Evolutionary conservation across 64 coral and sea anemone species (phyloP), one percentile per base, ranked within the genome.

Genomic region (Trachythela sp.): DNA sequence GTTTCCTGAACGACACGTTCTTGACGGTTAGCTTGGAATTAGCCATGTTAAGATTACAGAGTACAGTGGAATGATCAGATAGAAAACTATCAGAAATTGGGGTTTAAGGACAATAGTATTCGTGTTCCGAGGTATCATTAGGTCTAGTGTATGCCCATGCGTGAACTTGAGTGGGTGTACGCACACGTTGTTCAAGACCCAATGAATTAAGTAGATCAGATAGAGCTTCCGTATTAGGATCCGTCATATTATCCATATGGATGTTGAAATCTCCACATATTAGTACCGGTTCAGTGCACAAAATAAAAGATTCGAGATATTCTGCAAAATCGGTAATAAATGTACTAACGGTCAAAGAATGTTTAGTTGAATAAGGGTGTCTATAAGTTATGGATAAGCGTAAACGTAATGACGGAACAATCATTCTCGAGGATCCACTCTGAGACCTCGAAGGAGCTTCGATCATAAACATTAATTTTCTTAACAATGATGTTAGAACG

Each of bases 261-360:
- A 85, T 86, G 37, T 75, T 91, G 50, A 90, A 90, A 35, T 83
- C 88, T 8, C 40, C 54, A 38, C 38, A 70, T 22, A 91, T 77
- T 39, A 89, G 33, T 9, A 89, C 4, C 41, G 71, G 88, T 40
- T 89, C 88, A 22, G 77, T 90, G 77, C 41, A 90, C 52, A 90
- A 54, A 48, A 84, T 76, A 38, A 90, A 90, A 18, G 91, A 92
- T 45, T 92, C 91, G 1, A 92, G 54, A 49, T 92, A 92, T 60
- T 85, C 71, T 48, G 86, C 54, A 64, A 92, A 92, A 13, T 92
- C 86, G 31, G 86, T 52, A 45, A 92, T 40, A 48, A 92, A 88
- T 22, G 77, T 83, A 43, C 42, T 85, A 83, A 60, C 70, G 30
- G 91, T 92, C 27, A 86, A 86, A 85, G 91, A 56, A 89, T 89